Evolutionary conservation across 2,888 invertebrate species (phyloP), one percentile per base, ranked within the genome.

Genomic region (Agapetus fuscipes): DNA sequence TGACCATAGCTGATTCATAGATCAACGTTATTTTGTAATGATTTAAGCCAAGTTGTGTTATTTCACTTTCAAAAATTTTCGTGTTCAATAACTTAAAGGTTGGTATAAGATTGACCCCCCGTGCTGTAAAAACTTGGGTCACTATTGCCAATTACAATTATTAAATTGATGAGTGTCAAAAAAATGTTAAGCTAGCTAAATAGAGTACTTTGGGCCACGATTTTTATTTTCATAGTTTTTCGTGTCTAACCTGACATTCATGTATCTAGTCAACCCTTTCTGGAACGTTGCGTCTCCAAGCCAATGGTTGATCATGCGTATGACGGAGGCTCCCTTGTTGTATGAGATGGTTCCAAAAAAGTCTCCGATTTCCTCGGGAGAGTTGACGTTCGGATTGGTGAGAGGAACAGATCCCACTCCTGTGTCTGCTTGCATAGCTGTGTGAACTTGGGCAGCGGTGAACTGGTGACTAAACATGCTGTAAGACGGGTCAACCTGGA

Each of bases 271-370:
- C 28, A 84, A 55, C 2, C 78, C 76, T 20, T 52, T 49, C 50
- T 61, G 57, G 53, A 80, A 79, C 1, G 67, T 57, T 0, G 56
- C 53, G 1, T 55, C 54, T 2, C 78, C 78, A 28, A 82, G 60
- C 2, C 74, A 58, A 53, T 80, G 74, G 49, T 75, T 73, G 34
- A 82, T 63, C 83, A 83, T 83, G 46, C 82, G 72, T 37, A 84
- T 72, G 12, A 81, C 54, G 2, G 68, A 54, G n/a, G 67, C 74
- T 1, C 78, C 81, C 55, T 86, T 85, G 48, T 74, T 74, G 52
- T 85, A 85, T 0, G 76, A 71, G 40, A 84, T 72, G 2, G 64
- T 68, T 25, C 77, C 75, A 51, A 85, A 85, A 67, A 78, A 76
- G 1, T 58, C 60, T 4, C 65, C 61, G 3, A 82, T 72, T 45